Evolutionary conservation across 2,888 invertebrate species (phyloP).

Genomic region (Drosophila suboccidentalis): DNA sequence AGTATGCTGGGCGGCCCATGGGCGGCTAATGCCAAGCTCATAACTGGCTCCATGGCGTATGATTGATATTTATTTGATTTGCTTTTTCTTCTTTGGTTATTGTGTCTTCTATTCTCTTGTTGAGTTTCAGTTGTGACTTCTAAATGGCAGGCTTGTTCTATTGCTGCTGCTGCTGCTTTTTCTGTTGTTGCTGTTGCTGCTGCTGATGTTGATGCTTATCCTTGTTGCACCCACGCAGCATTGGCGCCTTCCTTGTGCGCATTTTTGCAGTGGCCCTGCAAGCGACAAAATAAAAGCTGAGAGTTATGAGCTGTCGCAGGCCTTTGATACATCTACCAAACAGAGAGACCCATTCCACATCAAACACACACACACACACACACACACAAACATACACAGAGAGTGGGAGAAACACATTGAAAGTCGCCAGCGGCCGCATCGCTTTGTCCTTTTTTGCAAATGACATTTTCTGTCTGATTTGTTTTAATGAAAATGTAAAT

Average conservation of each 20-base stretch:
- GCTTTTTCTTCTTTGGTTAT: not conserved
- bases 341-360: not conserved
- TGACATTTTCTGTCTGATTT: slow-evolving; percentile 79
- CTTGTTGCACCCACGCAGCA: slow-evolving; percentile 73
- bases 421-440: slow-evolving; percentile 59
- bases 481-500: slow-evolving; percentile 74
- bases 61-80: slow-evolving; percentile 53
- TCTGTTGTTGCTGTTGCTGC: slow-evolving; percentile 5
- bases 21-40: slow-evolving; percentile 79
- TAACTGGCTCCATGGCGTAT: slow-evolving; percentile 74
- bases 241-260: slow-evolving; percentile 51
- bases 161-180: slow-evolving; percentile 4
- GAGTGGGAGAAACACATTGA: not conserved
- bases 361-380: slow-evolving; percentile 7
- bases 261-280: slow-evolving; percentile 64
- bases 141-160: slow-evolving; percentile 28
- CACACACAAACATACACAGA: slow-evolving; percentile 7
- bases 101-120: slow-evolving; percentile 10
- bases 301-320: slow-evolving; percentile 71
- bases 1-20: slow-evolving; percentile 84
- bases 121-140: slow-evolving; percentile 11
- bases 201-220: slow-evolving; percentile 44
- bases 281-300: slow-evolving; percentile 35
- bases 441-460: slow-evolving; percentile 70
- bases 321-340: slow-evolving; percentile 59